Percentiles rank a stretch among this genome's conserved stretches.
Conservation (phyloP, 1,140 invertebrate genomes). For the Lerema accius region DNA sequence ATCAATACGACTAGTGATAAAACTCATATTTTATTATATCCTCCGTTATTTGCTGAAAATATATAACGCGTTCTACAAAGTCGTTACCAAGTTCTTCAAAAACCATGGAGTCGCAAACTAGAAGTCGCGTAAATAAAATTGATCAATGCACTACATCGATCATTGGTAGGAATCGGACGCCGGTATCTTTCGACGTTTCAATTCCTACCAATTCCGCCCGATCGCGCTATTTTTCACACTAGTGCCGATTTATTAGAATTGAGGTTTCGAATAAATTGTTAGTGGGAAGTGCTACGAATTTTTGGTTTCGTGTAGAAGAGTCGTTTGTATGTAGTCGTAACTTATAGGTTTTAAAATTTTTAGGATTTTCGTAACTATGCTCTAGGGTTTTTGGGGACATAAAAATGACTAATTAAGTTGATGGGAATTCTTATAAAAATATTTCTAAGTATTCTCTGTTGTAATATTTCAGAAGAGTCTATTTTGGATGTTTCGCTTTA, state of each 20-base stretch:
- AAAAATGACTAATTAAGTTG: no score
- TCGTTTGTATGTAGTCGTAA: not conserved
- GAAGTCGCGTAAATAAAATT: constrained; percentile 34
- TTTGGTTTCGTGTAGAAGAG: not conserved
- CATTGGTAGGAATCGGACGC: constrained; percentile 20
- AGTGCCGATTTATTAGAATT: constrained; percentile 17
- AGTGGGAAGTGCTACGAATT: constrained; percentile 1
- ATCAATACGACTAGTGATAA: no score
- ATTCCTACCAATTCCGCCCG: constrained; percentile 37
- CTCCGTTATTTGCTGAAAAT: no score
- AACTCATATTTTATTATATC: no score
- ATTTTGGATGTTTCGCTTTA: no score
- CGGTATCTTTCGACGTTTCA: constrained; percentile 36
- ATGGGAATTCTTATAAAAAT: no score
- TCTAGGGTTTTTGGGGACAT: not conserved
- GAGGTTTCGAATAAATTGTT: constrained; percentile 22
- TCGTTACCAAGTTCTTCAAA: not conserved
- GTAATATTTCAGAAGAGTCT: no score
- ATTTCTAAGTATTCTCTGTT: no score
- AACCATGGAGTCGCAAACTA: not conserved
- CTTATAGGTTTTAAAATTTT: not conserved
- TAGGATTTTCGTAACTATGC: not conserved
- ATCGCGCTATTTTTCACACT: constrained; percentile 34
- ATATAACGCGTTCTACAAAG: no score
- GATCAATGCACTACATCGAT: constrained; percentile 36